phyloP scores from a whole-genome alignment of 2,888 invertebrate genomes.

The Plebejus argus region DNA sequence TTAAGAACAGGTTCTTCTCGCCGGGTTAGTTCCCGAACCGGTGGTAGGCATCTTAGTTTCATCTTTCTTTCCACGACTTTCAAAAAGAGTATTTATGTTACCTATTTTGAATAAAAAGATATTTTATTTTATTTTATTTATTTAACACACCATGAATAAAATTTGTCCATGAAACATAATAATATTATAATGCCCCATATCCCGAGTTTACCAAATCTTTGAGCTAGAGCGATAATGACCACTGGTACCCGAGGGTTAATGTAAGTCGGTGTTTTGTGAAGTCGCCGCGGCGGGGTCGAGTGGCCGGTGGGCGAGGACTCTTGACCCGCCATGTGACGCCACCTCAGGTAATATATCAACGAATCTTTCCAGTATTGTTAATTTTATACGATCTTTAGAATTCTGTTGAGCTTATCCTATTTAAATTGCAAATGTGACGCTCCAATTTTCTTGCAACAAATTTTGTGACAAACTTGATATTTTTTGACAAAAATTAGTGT shows the following conservation, averaged over 20 bases:
- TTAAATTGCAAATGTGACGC: background rate
- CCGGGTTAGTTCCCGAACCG: too few species aligned
- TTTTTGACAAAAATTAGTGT: background rate
- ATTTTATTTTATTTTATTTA: too few species aligned
- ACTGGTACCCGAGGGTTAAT: conserved; percentile 56
- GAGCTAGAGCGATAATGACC: conserved; percentile 42
- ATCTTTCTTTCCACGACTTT: too few species aligned
- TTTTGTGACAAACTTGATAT: background rate
- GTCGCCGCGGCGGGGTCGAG: conserved; percentile 69
- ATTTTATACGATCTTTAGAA: conserved; percentile 6
- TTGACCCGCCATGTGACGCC: conserved; percentile 61
- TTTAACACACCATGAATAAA: background rate
- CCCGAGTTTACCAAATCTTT: background rate
- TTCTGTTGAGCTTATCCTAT: background rate
- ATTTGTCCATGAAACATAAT: background rate
- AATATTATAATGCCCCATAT: too few species aligned
- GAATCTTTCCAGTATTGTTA: conserved; percentile 34
- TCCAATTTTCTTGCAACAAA: background rate
- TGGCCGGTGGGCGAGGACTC: conserved; percentile 57
- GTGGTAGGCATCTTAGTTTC: too few species aligned
- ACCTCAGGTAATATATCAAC: conserved; percentile 38
- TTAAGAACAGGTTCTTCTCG: too few species aligned
- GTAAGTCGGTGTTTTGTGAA: conserved; percentile 67
- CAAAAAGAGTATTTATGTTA: too few species aligned
- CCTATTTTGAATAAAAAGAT: too few species aligned